Evolutionary conservation across 2,888 invertebrate species (phyloP).

Genomic region (Harpalus rubripes): DNA sequence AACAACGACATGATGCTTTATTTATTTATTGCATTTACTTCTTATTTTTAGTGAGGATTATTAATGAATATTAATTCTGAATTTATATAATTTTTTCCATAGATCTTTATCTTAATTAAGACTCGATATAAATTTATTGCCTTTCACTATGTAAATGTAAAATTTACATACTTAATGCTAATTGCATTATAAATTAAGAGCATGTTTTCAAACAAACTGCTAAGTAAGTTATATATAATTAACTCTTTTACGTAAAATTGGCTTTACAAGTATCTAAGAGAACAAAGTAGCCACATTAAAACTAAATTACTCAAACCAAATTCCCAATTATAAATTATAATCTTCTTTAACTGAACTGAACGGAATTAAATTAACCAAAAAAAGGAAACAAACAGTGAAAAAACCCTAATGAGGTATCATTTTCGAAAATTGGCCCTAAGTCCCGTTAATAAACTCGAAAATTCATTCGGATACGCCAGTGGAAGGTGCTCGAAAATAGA

Average conservation of each 20-base stretch:
- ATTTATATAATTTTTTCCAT: background rate
- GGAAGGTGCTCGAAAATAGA: conserved; percentile 41
- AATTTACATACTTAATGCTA: conserved; percentile 15
- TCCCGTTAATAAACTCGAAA: conserved; percentile 37
- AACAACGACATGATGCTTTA: too few species aligned
- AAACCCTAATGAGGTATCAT: conserved; percentile 44
- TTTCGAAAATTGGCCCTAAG: conserved; percentile 34
- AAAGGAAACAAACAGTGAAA: conserved; percentile 25
- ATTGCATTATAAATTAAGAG: conserved; percentile 7
- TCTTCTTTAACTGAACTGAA: conserved; percentile 14
- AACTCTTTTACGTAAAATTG: conserved; percentile 8
- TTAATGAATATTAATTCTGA: background rate
- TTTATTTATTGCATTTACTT: too few species aligned
- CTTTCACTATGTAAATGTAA: conserved; percentile 13
- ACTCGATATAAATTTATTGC: conserved; percentile 16
- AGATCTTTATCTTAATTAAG: conserved; percentile 2
- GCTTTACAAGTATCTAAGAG: background rate
- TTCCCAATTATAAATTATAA: conserved; percentile 27
- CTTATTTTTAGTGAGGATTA: background rate
- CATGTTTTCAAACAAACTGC: conserved; percentile 18
- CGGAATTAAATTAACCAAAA: conserved; percentile 43
- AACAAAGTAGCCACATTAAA: conserved; percentile 3
- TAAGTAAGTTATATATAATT: conserved; percentile 15
- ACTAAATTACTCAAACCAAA: background rate
- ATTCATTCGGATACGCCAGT: conserved; percentile 17